Evolutionary conservation across 2,797 vertebrate genomes (phyloP), one percentile per base, ranked within the genome.

Genomic region (Galago senegalensis): DNA sequence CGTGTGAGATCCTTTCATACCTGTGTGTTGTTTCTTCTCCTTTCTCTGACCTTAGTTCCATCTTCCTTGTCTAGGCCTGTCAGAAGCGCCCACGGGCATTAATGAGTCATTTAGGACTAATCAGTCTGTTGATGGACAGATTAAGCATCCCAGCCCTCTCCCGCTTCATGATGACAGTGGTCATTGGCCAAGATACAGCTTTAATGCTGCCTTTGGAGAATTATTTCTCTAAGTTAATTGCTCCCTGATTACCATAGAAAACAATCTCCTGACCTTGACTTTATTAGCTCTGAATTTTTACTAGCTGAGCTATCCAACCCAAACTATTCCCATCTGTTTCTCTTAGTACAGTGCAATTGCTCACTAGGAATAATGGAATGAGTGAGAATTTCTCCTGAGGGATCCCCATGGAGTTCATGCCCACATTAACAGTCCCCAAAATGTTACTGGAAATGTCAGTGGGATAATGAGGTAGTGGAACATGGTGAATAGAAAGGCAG

Each of bases 231-330:
- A 56, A 86, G 34, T 86, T 87, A 91, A 95, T 91, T 92, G 58
- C 29, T 96, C 75, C 75, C 37, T 82, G 60, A 69, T 88, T 89
- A 70, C 73, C 79, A 91, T 8, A 83, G 40, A 60, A 72, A 95
- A 79, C 31, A 87, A 56, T 95, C 75, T 87, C 69, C 80, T 96
- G 92, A 95, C 81, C 70, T 97, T 96, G 95, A 95, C 58, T 85
- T 97, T 89, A 94, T 95, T 94, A 85, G 80, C 81, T 49, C 43
- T 93, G 49, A 81, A 70, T 89, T 96, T 96, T 95, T 82, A 85
- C 94, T 89, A 93, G 91, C 91, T 93, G n/a, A 94, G 88, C 79
- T 70, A 81, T 70, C 76, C 67, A 94, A 82, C 77, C 72, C 53
- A 89, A 95, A 84, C 40, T 89, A 69, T 94, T 77, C 56, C 76